A percentile compares a stretch with the other conserved stretches of the same genome.
phyloP scores from a whole-genome alignment of 2,113 vertebrate species.

The Toxostoma redivivum region DNA sequence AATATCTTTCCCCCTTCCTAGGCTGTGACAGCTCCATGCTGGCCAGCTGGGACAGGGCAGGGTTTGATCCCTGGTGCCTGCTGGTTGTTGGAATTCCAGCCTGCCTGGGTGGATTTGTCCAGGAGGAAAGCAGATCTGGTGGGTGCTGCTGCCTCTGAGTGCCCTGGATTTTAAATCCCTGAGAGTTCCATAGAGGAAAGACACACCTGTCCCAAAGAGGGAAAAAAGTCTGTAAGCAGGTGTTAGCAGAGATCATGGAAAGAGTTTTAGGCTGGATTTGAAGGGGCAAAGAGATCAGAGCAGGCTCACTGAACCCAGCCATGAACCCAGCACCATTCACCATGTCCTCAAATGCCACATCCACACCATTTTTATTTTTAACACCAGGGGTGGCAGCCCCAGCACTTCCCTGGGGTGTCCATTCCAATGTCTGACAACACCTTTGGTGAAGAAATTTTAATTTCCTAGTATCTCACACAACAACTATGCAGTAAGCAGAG shows the following conservation, averaged over 20 bases:
- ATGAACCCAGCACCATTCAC: not conserved
- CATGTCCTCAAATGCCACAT: not conserved
- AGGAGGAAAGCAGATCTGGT: not conserved
- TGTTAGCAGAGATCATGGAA: not conserved
- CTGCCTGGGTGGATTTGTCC: not conserved
- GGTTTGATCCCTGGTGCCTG: not conserved
- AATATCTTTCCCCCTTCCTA: not conserved
- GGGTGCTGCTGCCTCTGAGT: not conserved
- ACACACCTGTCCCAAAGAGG: not conserved
- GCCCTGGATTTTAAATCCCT: not conserved
- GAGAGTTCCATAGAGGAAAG: not conserved
- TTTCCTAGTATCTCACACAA: not conserved
- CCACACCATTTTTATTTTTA: not conserved
- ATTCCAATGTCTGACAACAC: no score
- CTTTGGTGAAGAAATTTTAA: not conserved
- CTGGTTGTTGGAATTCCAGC: not conserved
- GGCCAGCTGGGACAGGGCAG: not conserved
- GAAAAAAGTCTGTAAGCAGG: not conserved
- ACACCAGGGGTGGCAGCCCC: fast-evolving
- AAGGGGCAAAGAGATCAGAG: not conserved
- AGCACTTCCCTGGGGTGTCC: not conserved
- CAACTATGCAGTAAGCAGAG: not conserved
- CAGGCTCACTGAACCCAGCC: not conserved
- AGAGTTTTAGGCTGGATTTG: not conserved
- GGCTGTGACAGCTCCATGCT: not conserved